Evolutionary conservation across 2,113 vertebrate genomes (phyloP), one percentile per base, ranked within the genome.

Genomic region (Lampris megalopsis): DNA sequence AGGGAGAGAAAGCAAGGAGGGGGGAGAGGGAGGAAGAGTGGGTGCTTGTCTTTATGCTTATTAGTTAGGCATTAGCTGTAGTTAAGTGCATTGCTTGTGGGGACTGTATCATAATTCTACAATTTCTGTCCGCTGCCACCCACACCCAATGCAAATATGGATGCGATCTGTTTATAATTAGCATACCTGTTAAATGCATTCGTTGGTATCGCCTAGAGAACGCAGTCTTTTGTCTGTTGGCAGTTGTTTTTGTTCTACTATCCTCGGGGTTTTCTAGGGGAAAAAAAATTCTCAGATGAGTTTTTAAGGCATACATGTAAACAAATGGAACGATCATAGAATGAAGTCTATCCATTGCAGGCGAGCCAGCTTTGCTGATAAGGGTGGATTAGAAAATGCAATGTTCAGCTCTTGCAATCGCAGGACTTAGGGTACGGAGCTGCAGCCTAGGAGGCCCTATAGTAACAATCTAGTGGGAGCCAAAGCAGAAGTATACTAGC

Each of bases 131-230:
- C 63, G 57, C 80, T 70, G 80, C 86, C 85, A 76, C 91, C 89
- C 89, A 91, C 88, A 82, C 77, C 79, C 79, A 73, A 59, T 83
- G 86, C 81, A 90, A 90, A 88, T 83, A 75, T 80, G 81, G 73
- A 88, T 82, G 75, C 11, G 73, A 91, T 89, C 86, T 80, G 82
- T 79, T 87, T 66, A 73, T 83, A 88, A 89, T 88, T 88, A 89
- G 81, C 88, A 88, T 90, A 89, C 81, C 86, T 83, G 88, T 82
- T 93, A 81, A 84, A 90, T 78, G 73, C 73, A 80, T 86, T 86
- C 84, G 84, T 79, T 74, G 41, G 67, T 76, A 77, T 84, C 81
- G 68, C 74, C 83, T 75, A 11, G 83, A 88, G 81, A 88, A 73
- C 57, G 1, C 69, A 66, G 72, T 38, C 68, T 82, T 86, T 85